Evolutionary conservation across 1,140 invertebrate genomes (phyloP).

Genomic region (Spodoptera litura): DNA sequence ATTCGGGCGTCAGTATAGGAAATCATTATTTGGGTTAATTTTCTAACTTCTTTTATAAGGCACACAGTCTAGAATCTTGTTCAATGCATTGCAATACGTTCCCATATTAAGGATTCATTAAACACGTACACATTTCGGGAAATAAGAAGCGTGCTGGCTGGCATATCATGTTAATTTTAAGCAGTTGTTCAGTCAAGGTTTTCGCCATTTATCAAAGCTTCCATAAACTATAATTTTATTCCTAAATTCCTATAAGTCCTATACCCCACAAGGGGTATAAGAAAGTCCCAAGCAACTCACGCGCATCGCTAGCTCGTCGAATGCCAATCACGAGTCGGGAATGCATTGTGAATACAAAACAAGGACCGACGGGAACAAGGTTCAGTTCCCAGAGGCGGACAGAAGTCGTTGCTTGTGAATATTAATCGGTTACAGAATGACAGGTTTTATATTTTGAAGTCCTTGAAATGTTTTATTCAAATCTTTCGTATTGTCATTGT

Average conservation of each 20-base stretch:
- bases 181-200: no score
- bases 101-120: no score
- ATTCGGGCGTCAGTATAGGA: no score
- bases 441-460: slow-evolving; percentile 2
- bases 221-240: neutral
- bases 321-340: slow-evolving; percentile 40
- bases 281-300: slow-evolving; percentile 39
- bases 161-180: no score
- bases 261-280: neutral
- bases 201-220: no score
- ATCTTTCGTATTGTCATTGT: no score
- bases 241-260: neutral
- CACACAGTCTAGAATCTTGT: no score
- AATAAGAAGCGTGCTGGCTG: no score
- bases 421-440: neutral
- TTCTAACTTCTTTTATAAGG: no score
- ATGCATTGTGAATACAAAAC: slow-evolving; percentile 46
- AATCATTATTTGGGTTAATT: no score
- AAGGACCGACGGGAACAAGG: slow-evolving; percentile 35
- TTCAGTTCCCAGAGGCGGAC: slow-evolving; percentile 48
- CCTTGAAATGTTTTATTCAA: slow-evolving; percentile 1
- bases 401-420: slow-evolving; percentile 1
- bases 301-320: slow-evolving; percentile 35
- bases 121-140: no score
- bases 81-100: no score